Evolutionary conservation across 2,113 vertebrate genomes (phyloP), one percentile per base, ranked within the genome.

Genomic region (Neopipo cinnamomea): DNA sequence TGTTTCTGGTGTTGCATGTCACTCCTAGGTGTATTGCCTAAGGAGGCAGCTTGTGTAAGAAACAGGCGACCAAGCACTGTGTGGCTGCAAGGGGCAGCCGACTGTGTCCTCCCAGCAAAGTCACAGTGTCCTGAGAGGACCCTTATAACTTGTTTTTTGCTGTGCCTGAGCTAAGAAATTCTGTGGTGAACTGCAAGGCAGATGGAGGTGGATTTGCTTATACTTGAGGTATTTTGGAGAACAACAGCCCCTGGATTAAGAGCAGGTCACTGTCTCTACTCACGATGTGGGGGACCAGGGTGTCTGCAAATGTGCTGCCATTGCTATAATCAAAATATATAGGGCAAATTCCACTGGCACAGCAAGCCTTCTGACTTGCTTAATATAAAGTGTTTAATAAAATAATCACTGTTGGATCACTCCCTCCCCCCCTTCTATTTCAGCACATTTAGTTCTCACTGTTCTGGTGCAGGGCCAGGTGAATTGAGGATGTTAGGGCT

Each of bases 21-120:
- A 63, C 59, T 95, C 30, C 49, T 93, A 63, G 89, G 68, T 90
- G 68, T 74, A 80, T 90, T 23, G 79, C 95, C 78, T 92, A 9
- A 95, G 95, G 80, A 89, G 66, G 68, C 55, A 89, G 50, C 61
- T 87, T 92, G 78, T 67, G 53, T 56, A 31, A 77, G 58, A 33
- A 89, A 28, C 72, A 85, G 85, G 66, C 8, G 42, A 75, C 56
- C 65, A 65, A 65, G 75, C 41, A 21, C 25, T 39, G 46, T 62
- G 49, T 83, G 67, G 37, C 82, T 88, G 79, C 18, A 70, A 90
- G 65, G 44, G 65, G 56, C 28, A 92, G 65, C 75, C 70, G 41
- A 14, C 70, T 44, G 24, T 77, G 72, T 71, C 88, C 55, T 92
- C 50, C 35, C 44, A 53, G 46, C 33, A 58, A 80, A 74, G 82